Conservation (phyloP, 2,888 invertebrate species). For the Zygogramma bicolorata region DNA sequence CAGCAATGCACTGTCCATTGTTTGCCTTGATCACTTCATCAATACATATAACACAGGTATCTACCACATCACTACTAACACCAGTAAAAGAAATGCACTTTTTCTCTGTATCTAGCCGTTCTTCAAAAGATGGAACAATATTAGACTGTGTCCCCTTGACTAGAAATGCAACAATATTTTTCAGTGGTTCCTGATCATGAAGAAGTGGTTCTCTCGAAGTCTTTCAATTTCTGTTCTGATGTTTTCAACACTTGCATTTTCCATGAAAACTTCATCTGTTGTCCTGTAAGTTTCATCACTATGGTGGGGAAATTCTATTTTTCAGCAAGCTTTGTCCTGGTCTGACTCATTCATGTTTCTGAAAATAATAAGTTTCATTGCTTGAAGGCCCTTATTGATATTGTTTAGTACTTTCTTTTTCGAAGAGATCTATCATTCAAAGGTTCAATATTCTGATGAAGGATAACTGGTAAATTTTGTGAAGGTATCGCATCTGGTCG, state of each 20-base stretch:
- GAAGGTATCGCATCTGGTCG: slow-evolving; percentile 18
- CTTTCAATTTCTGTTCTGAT: slow-evolving; percentile 9
- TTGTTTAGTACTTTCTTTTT: slow-evolving; percentile 9
- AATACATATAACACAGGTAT: slow-evolving; percentile 21
- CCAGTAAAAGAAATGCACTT: slow-evolving; percentile 19
- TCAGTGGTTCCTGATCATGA: slow-evolving; percentile 12
- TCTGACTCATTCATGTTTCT: slow-evolving; percentile 10
- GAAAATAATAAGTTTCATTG: slow-evolving; percentile 10
- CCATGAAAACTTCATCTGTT: slow-evolving; percentile 4
- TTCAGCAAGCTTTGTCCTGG: slow-evolving; percentile 6
- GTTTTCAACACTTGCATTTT: background rate
- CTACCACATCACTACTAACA: slow-evolving; percentile 21
- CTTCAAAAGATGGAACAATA: slow-evolving; percentile 9
- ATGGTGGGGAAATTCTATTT: background rate
- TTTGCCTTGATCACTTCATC: slow-evolving; percentile 16
- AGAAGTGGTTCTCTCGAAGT: background rate
- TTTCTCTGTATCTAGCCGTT: slow-evolving; percentile 11
- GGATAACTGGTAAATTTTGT: slow-evolving; percentile 15
- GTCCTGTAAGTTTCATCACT: background rate
- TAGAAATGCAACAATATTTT: background rate
- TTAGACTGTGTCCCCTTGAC: slow-evolving; percentile 18
- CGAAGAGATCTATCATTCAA: slow-evolving; percentile 6
- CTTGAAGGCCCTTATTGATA: background rate
- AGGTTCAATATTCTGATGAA: slow-evolving; percentile 8
- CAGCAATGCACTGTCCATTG: slow-evolving; percentile 16